Base-by-base conservation (phyloP, 1,140 invertebrate species). In the Drosophila melanica region DNA sequence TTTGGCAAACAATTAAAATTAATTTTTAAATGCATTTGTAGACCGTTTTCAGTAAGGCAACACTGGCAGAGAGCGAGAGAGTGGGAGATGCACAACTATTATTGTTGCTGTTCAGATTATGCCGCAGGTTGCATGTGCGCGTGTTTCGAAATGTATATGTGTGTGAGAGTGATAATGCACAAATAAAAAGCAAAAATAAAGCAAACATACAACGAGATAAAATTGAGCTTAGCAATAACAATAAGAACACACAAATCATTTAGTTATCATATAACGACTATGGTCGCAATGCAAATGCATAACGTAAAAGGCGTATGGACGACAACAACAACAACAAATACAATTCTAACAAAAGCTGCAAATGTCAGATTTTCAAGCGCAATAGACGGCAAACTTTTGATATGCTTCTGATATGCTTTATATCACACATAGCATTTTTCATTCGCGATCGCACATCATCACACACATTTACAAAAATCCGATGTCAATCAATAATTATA, bases 141-240 rank as follows among this genome's bases (percentile, higher is more conserved):
- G 30, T 23, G 50, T 10, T 41, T 10, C 27, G 18, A n/a, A 12
- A 16, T 41, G 50, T 45, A 30, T 23, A 30, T 42, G 30, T 66
- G 47, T 60, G 50, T 73, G 70, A 64, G 64, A 68, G 70, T 73
- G 70, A 73, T 73, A 73, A 73, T 73, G 70, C 64, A 73, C 64
- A 68, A 59, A 59, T 16, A 42, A 55, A 58, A 58, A 50, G 54
- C 54, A 58, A 70, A 47, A 50, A 51, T 47, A 59, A 59, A 41
- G 37, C 55, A 50, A 70, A 41, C 67, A 74, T 58, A 30, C 48
- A 41, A 60, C 65, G 64, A 68, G 70, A 73, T 73, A 73, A 68
- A 73, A 68, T 55, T 59, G 23, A 72, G 59, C 59, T 55, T 33
- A 70, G 42, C 27, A 37, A 67, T 30, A 73, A 67, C 41, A 73